Percentiles rank a stretch among this genome's conserved stretches.
These are phyloP conservation scores for Tipula lateralis DNA, from an alignment of 2,888 invertebrate genomes.

Conservation along the genomic window DNA sequence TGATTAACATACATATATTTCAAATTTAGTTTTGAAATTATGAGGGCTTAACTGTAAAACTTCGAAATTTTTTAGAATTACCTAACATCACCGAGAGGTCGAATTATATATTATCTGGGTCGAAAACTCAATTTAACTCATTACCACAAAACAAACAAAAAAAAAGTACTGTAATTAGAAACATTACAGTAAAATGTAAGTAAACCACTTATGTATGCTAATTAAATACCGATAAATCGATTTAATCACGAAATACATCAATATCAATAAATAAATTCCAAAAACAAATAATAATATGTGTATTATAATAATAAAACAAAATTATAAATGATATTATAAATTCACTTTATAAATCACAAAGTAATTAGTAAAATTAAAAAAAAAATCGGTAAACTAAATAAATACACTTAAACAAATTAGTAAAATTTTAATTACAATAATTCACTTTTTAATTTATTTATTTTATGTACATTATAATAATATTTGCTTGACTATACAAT, in stretches of 20 bases:
- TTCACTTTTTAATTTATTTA: constrained; percentile 15
- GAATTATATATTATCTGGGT: background rate
- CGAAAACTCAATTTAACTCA: background rate
- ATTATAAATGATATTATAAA: background rate
- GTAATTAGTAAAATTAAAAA: background rate
- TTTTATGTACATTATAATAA: background rate
- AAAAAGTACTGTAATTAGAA: background rate
- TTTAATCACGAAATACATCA: background rate
- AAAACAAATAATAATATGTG: background rate
- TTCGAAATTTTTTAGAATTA: background rate
- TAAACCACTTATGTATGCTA: background rate
- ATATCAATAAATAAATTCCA: background rate
- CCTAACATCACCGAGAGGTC: background rate
- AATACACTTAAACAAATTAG: background rate
- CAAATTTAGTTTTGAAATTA: no score
- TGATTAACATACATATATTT: no score
- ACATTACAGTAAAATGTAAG: background rate
- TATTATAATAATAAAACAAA: background rate
- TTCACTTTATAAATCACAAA: background rate
- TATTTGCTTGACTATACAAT: background rate
- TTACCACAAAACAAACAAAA: background rate
- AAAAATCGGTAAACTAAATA: no score
- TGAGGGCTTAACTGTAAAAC: background rate
- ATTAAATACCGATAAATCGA: background rate
- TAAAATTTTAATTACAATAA: background rate